Conservation (phyloP, 2,797 vertebrate genomes). For the Taeniopygia guttata region DNA sequence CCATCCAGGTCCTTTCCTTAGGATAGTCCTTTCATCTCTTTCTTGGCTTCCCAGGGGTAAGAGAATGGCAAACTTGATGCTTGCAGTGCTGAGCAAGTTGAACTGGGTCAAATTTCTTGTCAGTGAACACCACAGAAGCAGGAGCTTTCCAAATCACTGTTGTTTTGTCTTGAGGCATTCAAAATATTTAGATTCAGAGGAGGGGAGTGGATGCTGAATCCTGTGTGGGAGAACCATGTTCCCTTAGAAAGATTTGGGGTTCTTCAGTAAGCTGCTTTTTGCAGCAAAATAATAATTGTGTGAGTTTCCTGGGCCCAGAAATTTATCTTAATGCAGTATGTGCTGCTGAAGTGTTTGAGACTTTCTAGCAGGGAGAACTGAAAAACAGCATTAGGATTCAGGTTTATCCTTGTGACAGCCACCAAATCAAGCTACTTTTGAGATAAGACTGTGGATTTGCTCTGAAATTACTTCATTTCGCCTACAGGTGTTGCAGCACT, state of each 20-base stretch:
- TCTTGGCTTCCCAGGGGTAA: neutral
- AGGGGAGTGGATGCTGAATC: fast-evolving
- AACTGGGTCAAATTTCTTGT: neutral
- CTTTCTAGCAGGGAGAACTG: neutral
- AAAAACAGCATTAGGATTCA: neutral
- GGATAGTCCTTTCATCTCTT: neutral
- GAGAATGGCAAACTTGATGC: neutral
- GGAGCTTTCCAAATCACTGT: neutral
- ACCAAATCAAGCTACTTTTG: neutral
- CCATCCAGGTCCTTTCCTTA: neutral
- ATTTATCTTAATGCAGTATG: neutral
- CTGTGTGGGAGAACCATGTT: fast-evolving
- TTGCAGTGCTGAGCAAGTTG: neutral
- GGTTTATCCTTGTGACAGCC: neutral
- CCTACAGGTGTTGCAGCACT: neutral
- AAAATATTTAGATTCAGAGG: neutral
- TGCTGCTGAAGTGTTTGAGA: neutral
- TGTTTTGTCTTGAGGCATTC: neutral
- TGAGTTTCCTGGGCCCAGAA: neutral
- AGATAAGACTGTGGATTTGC: slow-evolving; percentile 16
- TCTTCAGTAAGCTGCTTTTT: neutral
- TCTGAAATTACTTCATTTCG: neutral
- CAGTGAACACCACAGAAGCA: neutral
- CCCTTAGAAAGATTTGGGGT: neutral
- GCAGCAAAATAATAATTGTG: neutral